Evolutionary conservation across 2,888 invertebrate species (phyloP).

Genomic region (Sthenelais limicola): DNA sequence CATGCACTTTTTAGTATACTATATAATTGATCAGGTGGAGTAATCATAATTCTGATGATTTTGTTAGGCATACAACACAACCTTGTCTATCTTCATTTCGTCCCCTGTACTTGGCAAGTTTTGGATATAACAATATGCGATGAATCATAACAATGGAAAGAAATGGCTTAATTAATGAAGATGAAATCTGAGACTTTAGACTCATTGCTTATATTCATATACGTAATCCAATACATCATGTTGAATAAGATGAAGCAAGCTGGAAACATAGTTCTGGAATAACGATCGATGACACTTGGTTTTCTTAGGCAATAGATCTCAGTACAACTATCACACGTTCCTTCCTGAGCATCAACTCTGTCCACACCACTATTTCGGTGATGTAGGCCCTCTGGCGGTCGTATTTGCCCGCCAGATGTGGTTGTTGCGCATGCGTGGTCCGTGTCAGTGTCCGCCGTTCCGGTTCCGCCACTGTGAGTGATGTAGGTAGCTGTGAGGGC

Average conservation of each 20-base stretch:
- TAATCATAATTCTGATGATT: no score
- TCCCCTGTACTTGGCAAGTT: no score
- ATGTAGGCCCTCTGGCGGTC: constrained; percentile 10
- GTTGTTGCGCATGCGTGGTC: constrained; percentile 4
- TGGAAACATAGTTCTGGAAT: constrained; percentile 51
- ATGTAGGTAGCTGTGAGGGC: constrained; percentile 12
- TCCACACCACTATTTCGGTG: background rate
- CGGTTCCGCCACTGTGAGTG: constrained; percentile 22
- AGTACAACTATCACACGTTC: no score
- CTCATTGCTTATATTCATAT: constrained; percentile 45
- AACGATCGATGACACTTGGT: constrained; percentile 49
- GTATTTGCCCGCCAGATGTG: constrained; percentile 20
- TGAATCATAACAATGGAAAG: no score
- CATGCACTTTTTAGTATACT: no score
- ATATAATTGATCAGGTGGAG: no score
- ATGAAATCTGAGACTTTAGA: constrained; percentile 18
- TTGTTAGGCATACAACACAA: no score
- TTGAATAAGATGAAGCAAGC: constrained; percentile 49
- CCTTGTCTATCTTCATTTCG: no score
- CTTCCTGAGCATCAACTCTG: background rate
- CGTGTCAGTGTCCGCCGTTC: background rate
- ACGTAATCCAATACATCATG: constrained; percentile 52
- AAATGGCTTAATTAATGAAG: constrained; percentile 12
- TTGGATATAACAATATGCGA: no score
- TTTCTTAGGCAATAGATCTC: constrained; percentile 21